These are phyloP conservation scores for Cartodere bifasciata DNA, from an alignment of 2,888 invertebrate species.

Conservation along the genomic window DNA sequence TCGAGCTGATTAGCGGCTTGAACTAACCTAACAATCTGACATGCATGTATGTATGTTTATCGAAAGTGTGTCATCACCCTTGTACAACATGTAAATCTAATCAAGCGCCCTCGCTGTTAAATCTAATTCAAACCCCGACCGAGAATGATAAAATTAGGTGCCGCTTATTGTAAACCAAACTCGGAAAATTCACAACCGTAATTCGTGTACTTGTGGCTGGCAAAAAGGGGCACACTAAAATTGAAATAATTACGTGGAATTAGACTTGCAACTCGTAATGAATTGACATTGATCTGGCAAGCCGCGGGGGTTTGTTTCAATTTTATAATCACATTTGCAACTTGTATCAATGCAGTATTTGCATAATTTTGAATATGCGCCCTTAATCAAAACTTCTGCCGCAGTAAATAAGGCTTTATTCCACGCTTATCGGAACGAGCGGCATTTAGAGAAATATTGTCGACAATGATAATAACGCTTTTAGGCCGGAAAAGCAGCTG, in stretches of 20 bases:
- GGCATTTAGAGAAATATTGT: slow-evolving; percentile 16
- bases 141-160: slow-evolving; percentile 39
- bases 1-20: no score
- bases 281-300: slow-evolving; percentile 34
- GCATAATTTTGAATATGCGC: no score
- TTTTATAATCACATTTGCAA: slow-evolving; percentile 29
- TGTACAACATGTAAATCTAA: slow-evolving; percentile 36
- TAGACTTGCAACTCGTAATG: slow-evolving; percentile 31
- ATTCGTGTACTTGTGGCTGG: slow-evolving; percentile 36
- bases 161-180: slow-evolving; percentile 42
- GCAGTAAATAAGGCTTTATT: no score
- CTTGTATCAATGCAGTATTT: no score
- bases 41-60: slow-evolving; percentile 28
- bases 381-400: no score
- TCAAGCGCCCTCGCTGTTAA: slow-evolving; percentile 35
- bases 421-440: no score
- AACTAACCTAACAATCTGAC: slow-evolving; percentile 16
- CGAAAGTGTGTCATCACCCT: slow-evolving; percentile 31
- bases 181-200: slow-evolving; percentile 38
- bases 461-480: slow-evolving; percentile 14
- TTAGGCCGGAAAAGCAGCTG: slow-evolving; percentile 11
- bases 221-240: slow-evolving; percentile 27
- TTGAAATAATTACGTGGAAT: slow-evolving; percentile 36
- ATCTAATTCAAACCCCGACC: slow-evolving; percentile 37
- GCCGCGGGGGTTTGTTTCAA: slow-evolving; percentile 30